phyloP scores from a whole-genome alignment of 2,113 vertebrate genomes.

The Gasterosteus nipponicus region DNA sequence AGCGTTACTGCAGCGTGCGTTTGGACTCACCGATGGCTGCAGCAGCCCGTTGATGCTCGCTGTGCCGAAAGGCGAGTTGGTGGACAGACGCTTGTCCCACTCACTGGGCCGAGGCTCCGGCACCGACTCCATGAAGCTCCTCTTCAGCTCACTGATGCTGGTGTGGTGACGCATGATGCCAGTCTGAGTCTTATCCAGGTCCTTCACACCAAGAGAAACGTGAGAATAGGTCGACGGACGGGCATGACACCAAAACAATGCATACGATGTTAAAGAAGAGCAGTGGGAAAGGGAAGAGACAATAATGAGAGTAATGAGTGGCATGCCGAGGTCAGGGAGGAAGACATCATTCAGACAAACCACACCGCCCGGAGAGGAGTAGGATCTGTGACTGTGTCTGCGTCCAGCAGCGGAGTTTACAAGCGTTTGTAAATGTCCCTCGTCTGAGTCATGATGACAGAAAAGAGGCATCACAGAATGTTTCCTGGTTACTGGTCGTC shows the following conservation, averaged over 20 bases:
- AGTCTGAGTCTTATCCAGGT: constrained; percentile 95
- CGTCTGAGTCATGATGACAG: not conserved
- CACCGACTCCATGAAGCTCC: constrained; percentile 97
- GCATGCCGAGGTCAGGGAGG: not conserved
- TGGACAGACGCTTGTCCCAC: constrained; percentile 97
- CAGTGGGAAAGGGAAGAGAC: not conserved
- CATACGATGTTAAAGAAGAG: not conserved
- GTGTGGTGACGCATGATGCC: constrained; percentile 97
- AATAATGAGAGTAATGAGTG: not conserved
- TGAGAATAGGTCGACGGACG: not conserved
- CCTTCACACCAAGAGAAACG: constrained; percentile 75
- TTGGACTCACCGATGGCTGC: constrained; percentile 88
- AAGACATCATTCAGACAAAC: constrained; percentile 1
- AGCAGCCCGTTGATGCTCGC: constrained; percentile 91
- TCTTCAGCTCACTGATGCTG: constrained; percentile 97
- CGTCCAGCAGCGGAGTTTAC: not conserved
- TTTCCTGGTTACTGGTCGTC: not conserved
- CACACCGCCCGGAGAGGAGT: not conserved
- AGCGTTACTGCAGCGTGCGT: not conserved
- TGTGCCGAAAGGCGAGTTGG: constrained; percentile 93
- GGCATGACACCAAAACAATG: not conserved
- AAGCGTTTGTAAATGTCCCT: constrained; percentile 3
- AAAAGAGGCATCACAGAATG: not conserved
- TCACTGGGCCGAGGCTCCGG: constrained; percentile 92
- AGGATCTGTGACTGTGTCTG: not conserved